These are phyloP conservation scores for Calcarius lapponicus DNA, from an alignment of 2,797 vertebrate genomes.

Conservation along the genomic window DNA sequence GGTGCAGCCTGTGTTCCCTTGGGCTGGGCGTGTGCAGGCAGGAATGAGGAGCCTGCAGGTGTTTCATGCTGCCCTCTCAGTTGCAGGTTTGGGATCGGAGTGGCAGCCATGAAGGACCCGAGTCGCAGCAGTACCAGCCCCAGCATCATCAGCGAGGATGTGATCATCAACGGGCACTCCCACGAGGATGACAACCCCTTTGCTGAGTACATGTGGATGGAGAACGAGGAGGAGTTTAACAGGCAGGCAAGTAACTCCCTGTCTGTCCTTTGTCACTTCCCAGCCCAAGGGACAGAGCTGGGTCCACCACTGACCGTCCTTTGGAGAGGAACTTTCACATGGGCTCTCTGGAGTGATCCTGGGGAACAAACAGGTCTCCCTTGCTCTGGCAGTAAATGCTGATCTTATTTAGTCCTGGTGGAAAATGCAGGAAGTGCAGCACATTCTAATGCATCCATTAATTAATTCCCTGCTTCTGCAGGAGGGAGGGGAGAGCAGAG, in stretches of 20 bases:
- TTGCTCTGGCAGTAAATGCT: background rate
- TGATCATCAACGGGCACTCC: conserved; percentile 84
- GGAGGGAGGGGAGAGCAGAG: background rate
- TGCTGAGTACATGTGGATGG: conserved; percentile 96
- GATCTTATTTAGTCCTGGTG: background rate
- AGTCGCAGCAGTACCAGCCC: conserved; percentile 81
- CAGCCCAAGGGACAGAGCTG: background rate
- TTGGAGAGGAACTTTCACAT: background rate
- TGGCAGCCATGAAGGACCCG: conserved; percentile 86
- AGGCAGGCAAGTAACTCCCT: conserved; percentile 79
- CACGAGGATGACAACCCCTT: conserved; percentile 88
- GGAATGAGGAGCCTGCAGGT: background rate
- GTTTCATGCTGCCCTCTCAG: background rate
- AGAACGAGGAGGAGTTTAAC: conserved; percentile 94
- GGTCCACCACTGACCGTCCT: rapidly evolving
- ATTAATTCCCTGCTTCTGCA: background rate
- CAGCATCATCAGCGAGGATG: conserved; percentile 82
- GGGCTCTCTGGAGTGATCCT: background rate
- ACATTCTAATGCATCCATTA: background rate
- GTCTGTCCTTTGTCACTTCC: background rate
- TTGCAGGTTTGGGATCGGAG: conserved; percentile 30
- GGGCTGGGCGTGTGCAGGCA: background rate
- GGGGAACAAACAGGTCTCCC: background rate
- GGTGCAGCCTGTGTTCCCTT: background rate
- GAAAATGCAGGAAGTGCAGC: background rate